Conservation (phyloP, 2,113 vertebrate genomes). For the Otis tarda region DNA sequence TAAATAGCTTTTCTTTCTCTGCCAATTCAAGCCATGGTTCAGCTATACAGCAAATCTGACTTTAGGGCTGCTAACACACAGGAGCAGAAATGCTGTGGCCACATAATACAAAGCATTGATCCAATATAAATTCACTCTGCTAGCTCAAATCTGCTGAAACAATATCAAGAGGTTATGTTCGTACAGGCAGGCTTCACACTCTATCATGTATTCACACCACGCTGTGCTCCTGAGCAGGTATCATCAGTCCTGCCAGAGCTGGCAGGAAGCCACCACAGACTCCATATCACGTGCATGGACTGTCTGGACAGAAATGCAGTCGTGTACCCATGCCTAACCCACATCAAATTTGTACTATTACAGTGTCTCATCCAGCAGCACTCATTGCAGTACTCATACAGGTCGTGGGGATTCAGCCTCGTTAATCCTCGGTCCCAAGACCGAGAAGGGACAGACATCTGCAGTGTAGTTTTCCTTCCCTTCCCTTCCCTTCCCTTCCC, state of each 20-base stretch:
- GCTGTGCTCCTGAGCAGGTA: not conserved
- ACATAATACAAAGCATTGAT: not conserved
- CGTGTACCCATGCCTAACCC: not conserved
- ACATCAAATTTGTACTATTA: not conserved
- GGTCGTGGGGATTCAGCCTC: not conserved
- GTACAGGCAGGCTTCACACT: not conserved
- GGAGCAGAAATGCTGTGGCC: not conserved
- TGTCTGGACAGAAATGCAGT: not conserved
- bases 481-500: not conserved
- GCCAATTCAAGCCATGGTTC: not conserved
- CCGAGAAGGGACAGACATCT: not conserved
- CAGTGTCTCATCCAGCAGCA: not conserved
- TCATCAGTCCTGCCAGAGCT: not conserved
- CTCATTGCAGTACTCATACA: not conserved
- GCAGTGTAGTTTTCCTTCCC: not conserved
- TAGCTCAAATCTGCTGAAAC: not conserved
- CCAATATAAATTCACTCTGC: not conserved
- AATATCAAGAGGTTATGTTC: not conserved
- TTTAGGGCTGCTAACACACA: not conserved
- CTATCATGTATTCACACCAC: not conserved
- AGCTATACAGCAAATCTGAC: not conserved
- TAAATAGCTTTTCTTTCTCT: not conserved
- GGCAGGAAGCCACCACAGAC: not conserved
- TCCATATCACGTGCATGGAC: not conserved
- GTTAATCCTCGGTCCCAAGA: not conserved